These are phyloP conservation scores for Stigmatopora nigra DNA, from an alignment of 2,113 vertebrate genomes.

Conservation along the genomic window DNA sequence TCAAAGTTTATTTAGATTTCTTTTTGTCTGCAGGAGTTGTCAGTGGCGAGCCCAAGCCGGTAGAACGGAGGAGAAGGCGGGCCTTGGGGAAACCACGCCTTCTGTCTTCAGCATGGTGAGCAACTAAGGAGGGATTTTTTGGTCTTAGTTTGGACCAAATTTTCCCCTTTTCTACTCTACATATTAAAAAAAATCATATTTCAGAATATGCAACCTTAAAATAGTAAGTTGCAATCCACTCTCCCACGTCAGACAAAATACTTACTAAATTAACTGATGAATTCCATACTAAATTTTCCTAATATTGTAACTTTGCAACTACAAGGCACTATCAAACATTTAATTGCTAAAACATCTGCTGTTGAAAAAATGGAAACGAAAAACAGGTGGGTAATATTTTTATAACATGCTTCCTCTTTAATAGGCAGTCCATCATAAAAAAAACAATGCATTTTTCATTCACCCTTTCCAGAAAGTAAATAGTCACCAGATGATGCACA, in stretches of 20 bases:
- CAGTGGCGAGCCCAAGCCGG: slow-evolving; percentile 51
- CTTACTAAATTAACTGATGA: no score
- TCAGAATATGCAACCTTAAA: background rate
- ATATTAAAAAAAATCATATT: background rate
- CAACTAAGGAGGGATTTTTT: slow-evolving; percentile 20
- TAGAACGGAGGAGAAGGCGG: slow-evolving; percentile 55
- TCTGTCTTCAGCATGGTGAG: slow-evolving; percentile 66
- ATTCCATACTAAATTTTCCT: no score
- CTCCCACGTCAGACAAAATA: slow-evolving; percentile 11
- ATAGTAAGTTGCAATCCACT: slow-evolving; percentile 22
- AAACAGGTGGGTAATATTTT: background rate
- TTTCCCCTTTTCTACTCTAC: background rate
- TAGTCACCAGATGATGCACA: slow-evolving; percentile 11
- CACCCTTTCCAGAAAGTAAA: background rate
- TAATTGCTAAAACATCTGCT: background rate
- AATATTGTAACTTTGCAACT: background rate
- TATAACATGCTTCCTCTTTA: background rate
- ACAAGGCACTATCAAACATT: background rate
- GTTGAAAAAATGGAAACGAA: background rate
- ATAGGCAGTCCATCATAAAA: background rate
- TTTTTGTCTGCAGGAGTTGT: slow-evolving; percentile 50
- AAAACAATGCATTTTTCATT: background rate
- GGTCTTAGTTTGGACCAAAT: slow-evolving; percentile 3
- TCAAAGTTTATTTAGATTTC: slow-evolving; percentile 22
- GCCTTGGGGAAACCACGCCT: slow-evolving; percentile 44